Conservation (phyloP, 2,113 vertebrate species). For the Ciconia stormi region DNA sequence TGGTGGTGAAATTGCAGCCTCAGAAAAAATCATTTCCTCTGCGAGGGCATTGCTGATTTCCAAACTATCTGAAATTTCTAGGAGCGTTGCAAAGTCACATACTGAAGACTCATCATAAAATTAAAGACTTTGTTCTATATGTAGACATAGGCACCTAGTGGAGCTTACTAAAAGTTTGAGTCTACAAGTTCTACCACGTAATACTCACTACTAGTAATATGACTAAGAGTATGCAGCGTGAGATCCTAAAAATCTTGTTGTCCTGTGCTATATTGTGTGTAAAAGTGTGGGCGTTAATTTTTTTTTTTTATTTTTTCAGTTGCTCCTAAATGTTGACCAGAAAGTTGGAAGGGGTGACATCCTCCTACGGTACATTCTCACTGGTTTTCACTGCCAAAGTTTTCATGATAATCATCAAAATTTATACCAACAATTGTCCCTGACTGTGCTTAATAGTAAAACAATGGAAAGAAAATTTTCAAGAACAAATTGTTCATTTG, state of each 20-base stretch:
- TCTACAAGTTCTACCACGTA: neutral
- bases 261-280: neutral
- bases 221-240: neutral
- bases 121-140: neutral
- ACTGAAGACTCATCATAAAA: neutral
- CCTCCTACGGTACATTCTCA: neutral
- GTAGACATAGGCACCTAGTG: neutral
- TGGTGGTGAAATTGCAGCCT: neutral
- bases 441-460: neutral
- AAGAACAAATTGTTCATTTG: conserved; percentile 42
- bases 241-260: neutral
- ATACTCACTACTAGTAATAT: neutral
- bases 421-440: neutral
- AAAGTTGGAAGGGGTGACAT: neutral
- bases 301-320: neutral
- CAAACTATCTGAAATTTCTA: neutral
- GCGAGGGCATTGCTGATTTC: neutral
- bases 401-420: conserved; percentile 4
- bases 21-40: neutral
- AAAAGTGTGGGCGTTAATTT: neutral
- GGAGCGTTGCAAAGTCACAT: neutral
- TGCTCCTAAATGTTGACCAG: neutral
- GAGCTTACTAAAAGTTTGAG: neutral
- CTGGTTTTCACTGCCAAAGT: conserved; percentile 4
- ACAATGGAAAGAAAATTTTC: conserved; percentile 37